Evolutionary conservation across 2,113 vertebrate genomes (phyloP).

Genomic region (Gorsachius goisagi): DNA sequence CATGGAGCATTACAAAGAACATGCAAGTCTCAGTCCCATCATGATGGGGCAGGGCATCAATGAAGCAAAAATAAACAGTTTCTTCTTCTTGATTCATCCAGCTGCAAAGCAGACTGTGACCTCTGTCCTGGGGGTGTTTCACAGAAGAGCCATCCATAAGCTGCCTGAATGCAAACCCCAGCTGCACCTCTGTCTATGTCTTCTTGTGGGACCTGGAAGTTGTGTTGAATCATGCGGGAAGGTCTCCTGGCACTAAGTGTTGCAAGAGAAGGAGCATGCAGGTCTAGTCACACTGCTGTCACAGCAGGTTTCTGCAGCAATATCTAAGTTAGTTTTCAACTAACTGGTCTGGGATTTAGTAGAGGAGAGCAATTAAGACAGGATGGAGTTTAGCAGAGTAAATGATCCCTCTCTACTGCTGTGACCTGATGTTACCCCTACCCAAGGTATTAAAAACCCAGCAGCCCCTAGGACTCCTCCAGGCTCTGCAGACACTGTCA

Average conservation of each 20-base stretch:
- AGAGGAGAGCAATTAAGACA: conserved; percentile 21
- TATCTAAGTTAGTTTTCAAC: not conserved
- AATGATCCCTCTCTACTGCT: not conserved
- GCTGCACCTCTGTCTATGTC: not conserved
- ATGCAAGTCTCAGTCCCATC: not conserved
- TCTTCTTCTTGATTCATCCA: not conserved
- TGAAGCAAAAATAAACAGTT: not conserved
- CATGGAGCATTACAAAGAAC: not conserved
- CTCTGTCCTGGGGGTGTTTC: not conserved
- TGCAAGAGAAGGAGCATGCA: not conserved
- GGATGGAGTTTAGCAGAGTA: not conserved
- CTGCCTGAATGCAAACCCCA: not conserved
- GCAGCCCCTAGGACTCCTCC: not conserved
- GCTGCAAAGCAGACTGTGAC: not conserved
- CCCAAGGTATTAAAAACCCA: not conserved
- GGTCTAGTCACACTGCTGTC: not conserved
- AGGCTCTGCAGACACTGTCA: conserved; percentile 8
- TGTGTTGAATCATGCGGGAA: not conserved
- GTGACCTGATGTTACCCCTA: not conserved
- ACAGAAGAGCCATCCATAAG: not conserved
- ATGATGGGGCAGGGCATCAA: not conserved
- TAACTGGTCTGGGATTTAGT: conserved; percentile 33
- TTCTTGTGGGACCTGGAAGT: not conserved
- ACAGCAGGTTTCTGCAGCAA: not conserved
- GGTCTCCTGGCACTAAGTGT: not conserved